Base-by-base conservation (phyloP, 2,888 invertebrate species). In the Globia sparganii region DNA sequence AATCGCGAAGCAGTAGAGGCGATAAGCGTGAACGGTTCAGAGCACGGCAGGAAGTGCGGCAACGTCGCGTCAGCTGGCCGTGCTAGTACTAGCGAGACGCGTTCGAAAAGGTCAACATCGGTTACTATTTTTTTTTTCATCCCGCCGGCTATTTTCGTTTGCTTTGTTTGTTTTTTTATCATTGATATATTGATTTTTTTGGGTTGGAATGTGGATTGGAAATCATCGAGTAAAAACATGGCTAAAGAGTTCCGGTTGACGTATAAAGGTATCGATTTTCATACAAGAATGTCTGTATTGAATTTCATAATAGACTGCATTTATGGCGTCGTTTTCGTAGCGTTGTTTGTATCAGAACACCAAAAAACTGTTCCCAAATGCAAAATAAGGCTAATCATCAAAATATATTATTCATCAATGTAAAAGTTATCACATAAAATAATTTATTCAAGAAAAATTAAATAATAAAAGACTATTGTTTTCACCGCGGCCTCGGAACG, bases 31-130 rank as follows among this genome's bases (percentile, higher is more conserved):
- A 90, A 93, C 93, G 92, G 92, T 77, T 88, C 90, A 89, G 91
- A 91, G 91, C 91, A 91, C 91, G 90, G 91, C 87, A 83, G 89
- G 87, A 91, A 92, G 92, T 87, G 89, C 91, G 96, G 96, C 96
- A 97, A 96, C 97, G 94, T 90, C 96, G 96, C 95, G 95, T 96
- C 97, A 96, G 96, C 97, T 95, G 96, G 95, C 94, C 93, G 94
- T 91, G 93, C 95, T 94, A n/a, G n/a, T n/a, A 96, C 96, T 94
- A 94, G 93, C 93, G 94, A 94, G 94, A 92, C 92, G 93, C 94
- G 95, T 92, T 94, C 93, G 90, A 94, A 97, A 97, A 96, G 96
- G 96, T 96, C 96, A 96, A 94, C 96, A 93, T 94, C 95, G 95
- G 95, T 94, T 95, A 95, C 93, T 92, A 94, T 94, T 95, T 95